Evolutionary conservation across 2,113 vertebrate genomes (phyloP).

Genomic region (Ophthalmotilapia sp.): DNA sequence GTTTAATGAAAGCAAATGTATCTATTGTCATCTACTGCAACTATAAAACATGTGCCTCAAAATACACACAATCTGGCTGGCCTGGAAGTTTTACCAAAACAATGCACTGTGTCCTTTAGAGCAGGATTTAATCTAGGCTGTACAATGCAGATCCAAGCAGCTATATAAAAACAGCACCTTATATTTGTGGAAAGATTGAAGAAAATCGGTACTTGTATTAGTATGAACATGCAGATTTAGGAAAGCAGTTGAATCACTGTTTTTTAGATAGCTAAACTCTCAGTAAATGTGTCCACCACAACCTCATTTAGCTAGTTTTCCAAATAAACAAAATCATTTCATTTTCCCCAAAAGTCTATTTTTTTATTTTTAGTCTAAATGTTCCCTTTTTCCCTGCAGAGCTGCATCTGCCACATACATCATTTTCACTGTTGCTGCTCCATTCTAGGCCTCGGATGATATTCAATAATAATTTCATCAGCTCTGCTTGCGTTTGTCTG

Average conservation of each 20-base stretch:
- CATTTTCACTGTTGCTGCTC: background rate
- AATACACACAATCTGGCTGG: background rate
- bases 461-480: conserved; percentile 25
- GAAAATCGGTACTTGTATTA: background rate
- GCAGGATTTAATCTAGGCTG: background rate
- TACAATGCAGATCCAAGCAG: background rate
- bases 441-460: background rate
- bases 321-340: background rate
- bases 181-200: background rate
- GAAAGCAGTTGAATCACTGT: background rate
- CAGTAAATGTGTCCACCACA: background rate
- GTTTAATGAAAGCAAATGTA: background rate
- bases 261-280: background rate
- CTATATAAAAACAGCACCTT: background rate
- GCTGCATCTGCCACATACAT: background rate
- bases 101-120: background rate
- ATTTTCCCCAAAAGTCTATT: background rate
- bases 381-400: background rate
- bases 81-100: background rate
- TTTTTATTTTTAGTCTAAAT: background rate
- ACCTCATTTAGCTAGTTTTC: background rate
- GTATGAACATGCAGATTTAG: background rate
- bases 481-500: conserved; percentile 6
- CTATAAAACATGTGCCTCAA: background rate
- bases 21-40: background rate